Evolutionary conservation across 2,113 vertebrate species (phyloP), one percentile per base, ranked within the genome.

Genomic region (Heptranchias perlo): DNA sequence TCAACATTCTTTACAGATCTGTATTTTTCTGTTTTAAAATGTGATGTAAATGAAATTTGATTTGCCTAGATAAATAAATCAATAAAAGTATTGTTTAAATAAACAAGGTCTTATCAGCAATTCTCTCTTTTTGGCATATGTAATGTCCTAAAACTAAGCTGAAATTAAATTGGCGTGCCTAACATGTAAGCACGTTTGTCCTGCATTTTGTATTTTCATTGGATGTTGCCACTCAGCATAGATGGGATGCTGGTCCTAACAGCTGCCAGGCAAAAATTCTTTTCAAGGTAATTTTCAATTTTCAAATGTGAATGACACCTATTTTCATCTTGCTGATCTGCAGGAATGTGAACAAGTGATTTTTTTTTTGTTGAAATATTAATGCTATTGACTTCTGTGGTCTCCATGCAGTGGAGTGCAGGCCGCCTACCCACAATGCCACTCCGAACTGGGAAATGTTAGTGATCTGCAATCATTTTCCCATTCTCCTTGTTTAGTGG

Each of bases 21-120:
- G 89, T 93, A 93, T 62, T 93, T 93, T 93, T 93, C 89, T 93
- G 89, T 93, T 93, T 93, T 93, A 39, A 93, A 93, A 62, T n/a
- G 87, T 93, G 54, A 39, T 93, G 89, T 39, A 93, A 93, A 93
- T 62, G 54, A 62, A 93, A 21, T 62, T 93, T 62, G 89, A 93
- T 62, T 93, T n/a, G 13, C 35, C 49, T 18, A 82, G 78, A 82
- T 82, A 82, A 39, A 62, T 93, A 61, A 61, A 93, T 64, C 28
- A 93, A 93, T 93, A 93, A 93, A 93, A 62, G 39, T 64, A 93
- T 62, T 93, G 58, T 62, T 93, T 62, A 93, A 93, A 39, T 91
- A 58, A 62, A 44, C 44, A 39, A 82, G 54, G 13, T 91, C 52
- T 35, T 2, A 0, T 58, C 54, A 39, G 13, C 16, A 35, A 58